Conservation (phyloP, 2,888 invertebrate genomes). For the Torymus auratus region DNA sequence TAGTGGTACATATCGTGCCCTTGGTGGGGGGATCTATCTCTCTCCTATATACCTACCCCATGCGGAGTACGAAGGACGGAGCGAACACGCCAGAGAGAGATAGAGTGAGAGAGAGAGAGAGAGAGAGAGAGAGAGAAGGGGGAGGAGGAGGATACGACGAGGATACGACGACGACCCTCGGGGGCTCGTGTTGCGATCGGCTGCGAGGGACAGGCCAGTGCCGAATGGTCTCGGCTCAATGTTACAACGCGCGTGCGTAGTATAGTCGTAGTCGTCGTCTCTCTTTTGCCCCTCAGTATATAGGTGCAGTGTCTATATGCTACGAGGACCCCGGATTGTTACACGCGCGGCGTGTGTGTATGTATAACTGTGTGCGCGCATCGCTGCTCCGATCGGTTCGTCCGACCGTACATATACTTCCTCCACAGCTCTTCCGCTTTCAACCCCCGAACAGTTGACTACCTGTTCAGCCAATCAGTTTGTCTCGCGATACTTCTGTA, state of each 20-base stretch:
- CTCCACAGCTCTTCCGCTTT: too few species aligned
- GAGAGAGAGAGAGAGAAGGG: conserved; percentile 45
- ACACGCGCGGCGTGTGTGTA: too few species aligned
- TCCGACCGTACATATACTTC: too few species aligned
- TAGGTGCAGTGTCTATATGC: too few species aligned
- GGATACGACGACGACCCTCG: conserved; percentile 44
- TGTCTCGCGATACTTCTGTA: too few species aligned
- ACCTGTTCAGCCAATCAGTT: too few species aligned
- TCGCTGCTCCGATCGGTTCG: too few species aligned
- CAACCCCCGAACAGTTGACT: too few species aligned
- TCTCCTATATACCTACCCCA: conserved; percentile 34
- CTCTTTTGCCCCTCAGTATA: too few species aligned
- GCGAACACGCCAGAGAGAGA: not conserved
- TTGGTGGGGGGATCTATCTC: conserved; percentile 55
- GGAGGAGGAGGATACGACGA: conserved; percentile 37
- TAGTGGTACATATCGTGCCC: conserved; percentile 28
- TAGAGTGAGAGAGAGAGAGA: conserved; percentile 11
- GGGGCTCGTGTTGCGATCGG: conserved; percentile 44
- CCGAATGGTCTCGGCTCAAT: conserved; percentile 51
- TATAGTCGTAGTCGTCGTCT: too few species aligned
- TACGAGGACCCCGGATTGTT: too few species aligned
- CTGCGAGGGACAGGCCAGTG: conserved; percentile 52
- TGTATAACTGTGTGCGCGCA: too few species aligned
- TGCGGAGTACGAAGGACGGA: conserved; percentile 30
- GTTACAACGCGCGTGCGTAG: conserved; percentile 33